Base-by-base conservation (phyloP, 2,113 vertebrate species). In the Myxocyprinus asiaticus region DNA sequence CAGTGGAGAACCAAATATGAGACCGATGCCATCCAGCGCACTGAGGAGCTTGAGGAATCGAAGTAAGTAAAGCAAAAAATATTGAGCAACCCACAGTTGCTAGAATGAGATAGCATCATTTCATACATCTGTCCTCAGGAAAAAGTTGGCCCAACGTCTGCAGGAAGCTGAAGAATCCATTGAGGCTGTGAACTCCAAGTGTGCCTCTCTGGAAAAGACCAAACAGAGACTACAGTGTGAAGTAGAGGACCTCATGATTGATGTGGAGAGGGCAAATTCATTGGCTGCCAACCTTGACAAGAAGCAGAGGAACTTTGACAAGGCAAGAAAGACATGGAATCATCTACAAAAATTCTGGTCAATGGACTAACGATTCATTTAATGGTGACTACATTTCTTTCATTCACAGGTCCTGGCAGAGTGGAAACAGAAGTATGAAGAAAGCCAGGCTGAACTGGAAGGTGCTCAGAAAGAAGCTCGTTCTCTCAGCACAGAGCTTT, bases 1-100 rank as follows among this genome's bases (percentile, higher is more conserved):
- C 93, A 95, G 83, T 96, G 95, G 95, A 94, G 95, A 82, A 84
- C 86, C 67, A 95, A 95, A 75, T 95, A 95, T 10, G 95, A 96
- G 83, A 95, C 94, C 0, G 94, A 96, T 22, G 94, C 94, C 43
- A 95, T 95, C 76, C 95, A 95, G 80, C 90, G 91, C 72, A 95
- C 93, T 0, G 94, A 95, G 83, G 94, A 95, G 84, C 91, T 95
- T 61, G 95, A 96, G 84, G 94, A 95, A 82, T 10, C 0, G 4
- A 4, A 7, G 9, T 6, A 33, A 33, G 22, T 33, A 33, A 33
- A 33, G 22, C 22, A 33, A 33, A 33, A 33, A 33, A 33, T 33
- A 33, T 33, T 33, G 22, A 33, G 3, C 22, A 33, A 33, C 22
- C 3, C 22, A 33, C 22, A 33, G 3, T 33, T 33, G 22, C 22